Conservation (phyloP, 1,140 invertebrate species). For the Pseudomyrmex flavicornis region DNA sequence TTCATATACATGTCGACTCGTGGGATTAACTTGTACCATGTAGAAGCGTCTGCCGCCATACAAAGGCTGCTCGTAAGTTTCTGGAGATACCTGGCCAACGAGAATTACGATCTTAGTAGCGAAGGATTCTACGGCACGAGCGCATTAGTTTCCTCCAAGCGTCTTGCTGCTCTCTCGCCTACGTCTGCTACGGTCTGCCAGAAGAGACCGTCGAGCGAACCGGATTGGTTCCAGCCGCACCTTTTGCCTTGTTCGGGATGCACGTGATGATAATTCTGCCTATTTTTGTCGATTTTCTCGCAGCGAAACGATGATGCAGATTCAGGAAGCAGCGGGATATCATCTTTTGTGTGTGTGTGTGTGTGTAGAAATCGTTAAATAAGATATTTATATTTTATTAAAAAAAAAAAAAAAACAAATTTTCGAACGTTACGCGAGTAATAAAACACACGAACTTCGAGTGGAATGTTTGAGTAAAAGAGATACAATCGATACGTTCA, state of each 20-base stretch:
- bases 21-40: constrained; percentile 82
- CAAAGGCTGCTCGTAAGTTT: constrained; percentile 80
- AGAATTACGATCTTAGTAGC: constrained; percentile 82
- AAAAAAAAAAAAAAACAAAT: background rate
- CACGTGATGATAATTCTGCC: constrained; percentile 73
- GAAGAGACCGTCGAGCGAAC: background rate
- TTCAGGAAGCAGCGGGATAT: constrained; percentile 36
- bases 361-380: background rate
- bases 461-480: background rate
- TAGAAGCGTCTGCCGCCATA: constrained; percentile 77
- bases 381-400: background rate
- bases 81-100: constrained; percentile 78
- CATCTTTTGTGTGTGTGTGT: background rate
- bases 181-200: constrained; percentile 74
- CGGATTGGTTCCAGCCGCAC: constrained; percentile 51
- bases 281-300: constrained; percentile 71
- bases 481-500: background rate
- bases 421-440: too few relatives aligned
- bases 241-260: constrained; percentile 54
- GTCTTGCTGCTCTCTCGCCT: constrained; percentile 68
- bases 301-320: constrained; percentile 61
- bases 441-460: background rate
- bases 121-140: constrained; percentile 71
- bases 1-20: constrained; percentile 68
- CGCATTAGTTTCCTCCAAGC: constrained; percentile 75